Percentiles rank a stretch among this genome's conserved stretches.
Conservation (phyloP, 2,888 invertebrate species). For the Rhagophthalmus giganteus region DNA sequence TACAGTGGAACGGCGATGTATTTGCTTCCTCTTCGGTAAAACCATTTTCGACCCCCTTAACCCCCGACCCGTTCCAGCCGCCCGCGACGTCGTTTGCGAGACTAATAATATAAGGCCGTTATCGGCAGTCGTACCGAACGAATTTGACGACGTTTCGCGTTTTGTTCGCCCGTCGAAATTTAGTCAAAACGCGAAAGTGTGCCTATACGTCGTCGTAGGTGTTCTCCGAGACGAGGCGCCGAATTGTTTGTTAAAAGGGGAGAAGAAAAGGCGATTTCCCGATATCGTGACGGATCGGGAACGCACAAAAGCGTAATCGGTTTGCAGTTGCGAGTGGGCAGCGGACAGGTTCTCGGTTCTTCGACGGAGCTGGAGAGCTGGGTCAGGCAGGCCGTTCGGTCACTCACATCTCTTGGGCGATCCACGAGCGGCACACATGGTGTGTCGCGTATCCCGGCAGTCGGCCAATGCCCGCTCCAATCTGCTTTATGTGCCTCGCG, state of each 20-base stretch:
- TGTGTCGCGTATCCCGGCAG: slow-evolving; percentile 38
- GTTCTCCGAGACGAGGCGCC: slow-evolving; percentile 11
- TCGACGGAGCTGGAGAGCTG: slow-evolving; percentile 35
- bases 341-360: slow-evolving; percentile 37
- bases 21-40: slow-evolving; percentile 28
- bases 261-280: slow-evolving; percentile 5
- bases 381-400: too few species aligned
- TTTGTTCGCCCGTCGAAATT: slow-evolving; percentile 21
- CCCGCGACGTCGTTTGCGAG: slow-evolving; percentile 24
- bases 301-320: slow-evolving; percentile 14
- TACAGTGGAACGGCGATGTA: slow-evolving; percentile 27
- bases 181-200: slow-evolving; percentile 21
- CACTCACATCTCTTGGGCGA: slow-evolving; percentile 38
- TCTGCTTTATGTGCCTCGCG: slow-evolving; percentile 39
- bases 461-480: slow-evolving; percentile 41
- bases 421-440: slow-evolving; percentile 32
- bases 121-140: slow-evolving; percentile 28
- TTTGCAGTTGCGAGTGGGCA: slow-evolving; percentile 32
- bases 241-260: background rate
- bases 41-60: too few species aligned
- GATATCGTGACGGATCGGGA: slow-evolving; percentile 7
- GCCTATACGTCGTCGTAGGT: too few species aligned
- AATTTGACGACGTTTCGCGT: slow-evolving; percentile 24
- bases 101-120: slow-evolving; percentile 25
- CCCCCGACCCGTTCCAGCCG: too few species aligned